Evolutionary conservation across 37 sponge, comb jelly and placozoan species (phyloP).

Genomic region (Amphimedon queenslandica): DNA sequence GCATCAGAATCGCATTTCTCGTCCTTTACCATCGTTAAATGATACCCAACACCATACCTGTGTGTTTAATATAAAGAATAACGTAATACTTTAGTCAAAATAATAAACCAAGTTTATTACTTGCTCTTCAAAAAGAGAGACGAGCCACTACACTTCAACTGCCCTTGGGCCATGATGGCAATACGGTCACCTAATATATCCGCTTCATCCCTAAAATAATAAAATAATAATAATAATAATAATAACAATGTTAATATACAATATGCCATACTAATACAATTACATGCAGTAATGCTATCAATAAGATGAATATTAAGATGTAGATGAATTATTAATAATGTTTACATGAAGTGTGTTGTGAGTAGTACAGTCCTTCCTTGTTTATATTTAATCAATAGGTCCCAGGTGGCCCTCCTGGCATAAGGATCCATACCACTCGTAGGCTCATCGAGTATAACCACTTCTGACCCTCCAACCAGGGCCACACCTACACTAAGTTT

Average conservation of each 20-base stretch:
- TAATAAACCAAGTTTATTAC: constrained; percentile 17
- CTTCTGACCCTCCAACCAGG: constrained; percentile 73
- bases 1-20: constrained; percentile 51
- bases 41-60: constrained; percentile 94
- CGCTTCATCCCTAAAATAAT: constrained; percentile 98
- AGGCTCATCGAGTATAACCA: constrained; percentile 95
- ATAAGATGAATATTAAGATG: background rate
- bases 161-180: constrained; percentile 92
- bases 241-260: no score
- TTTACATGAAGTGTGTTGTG: constrained; percentile 85
- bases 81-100: background rate
- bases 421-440: constrained; percentile 97
- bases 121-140: constrained; percentile 91
- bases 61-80: background rate
- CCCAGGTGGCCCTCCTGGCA: constrained; percentile 94
- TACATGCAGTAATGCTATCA: background rate
- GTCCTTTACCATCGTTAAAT: constrained; percentile 86
- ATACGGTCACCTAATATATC: constrained; percentile 96
- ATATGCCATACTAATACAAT: no score
- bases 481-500: constrained; percentile 85
- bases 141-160: constrained; percentile 72
- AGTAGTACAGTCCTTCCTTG: constrained; percentile 81
- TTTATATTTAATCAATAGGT: constrained; percentile 80
- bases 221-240: no score
- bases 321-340: no score